Evolutionary conservation across 2,113 vertebrate genomes (phyloP).

Genomic region (Raja brachyura): DNA sequence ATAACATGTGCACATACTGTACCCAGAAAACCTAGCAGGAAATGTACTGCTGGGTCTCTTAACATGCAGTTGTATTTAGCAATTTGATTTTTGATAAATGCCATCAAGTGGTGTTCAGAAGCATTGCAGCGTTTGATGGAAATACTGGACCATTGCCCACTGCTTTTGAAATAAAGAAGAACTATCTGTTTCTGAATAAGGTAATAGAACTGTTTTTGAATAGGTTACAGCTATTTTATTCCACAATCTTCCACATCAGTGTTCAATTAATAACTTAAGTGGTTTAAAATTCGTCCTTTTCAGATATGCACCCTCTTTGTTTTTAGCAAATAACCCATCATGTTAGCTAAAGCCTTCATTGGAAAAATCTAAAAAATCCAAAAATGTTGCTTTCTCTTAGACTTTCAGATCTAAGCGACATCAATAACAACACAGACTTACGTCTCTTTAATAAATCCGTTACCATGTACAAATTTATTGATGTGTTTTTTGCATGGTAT

Average conservation of each 20-base stretch:
- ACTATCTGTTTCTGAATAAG: not conserved
- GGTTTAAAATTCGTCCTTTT: not conserved
- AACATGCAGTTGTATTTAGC: too few relatives aligned
- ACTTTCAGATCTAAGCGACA: not conserved
- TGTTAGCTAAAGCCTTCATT: not conserved
- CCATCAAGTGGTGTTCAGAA: too few relatives aligned
- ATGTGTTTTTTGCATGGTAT: not conserved
- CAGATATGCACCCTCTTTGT: not conserved
- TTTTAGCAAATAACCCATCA: not conserved
- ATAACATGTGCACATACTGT: too few relatives aligned
- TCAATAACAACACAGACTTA: not conserved
- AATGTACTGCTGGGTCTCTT: too few relatives aligned
- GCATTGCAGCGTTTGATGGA: too few relatives aligned
- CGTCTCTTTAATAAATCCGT: not conserved
- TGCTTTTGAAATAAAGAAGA: not conserved
- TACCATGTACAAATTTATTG: not conserved
- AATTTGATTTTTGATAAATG: too few relatives aligned
- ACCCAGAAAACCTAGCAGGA: too few relatives aligned
- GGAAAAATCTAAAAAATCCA: not conserved
- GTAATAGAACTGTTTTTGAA: not conserved
- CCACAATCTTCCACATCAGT: not conserved
- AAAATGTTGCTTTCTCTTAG: not conserved
- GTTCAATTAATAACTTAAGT: not conserved
- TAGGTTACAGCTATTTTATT: not conserved
- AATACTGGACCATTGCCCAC: too few relatives aligned